phyloP scores from a whole-genome alignment of 2,888 invertebrate species.

The Pollenia labialis region DNA sequence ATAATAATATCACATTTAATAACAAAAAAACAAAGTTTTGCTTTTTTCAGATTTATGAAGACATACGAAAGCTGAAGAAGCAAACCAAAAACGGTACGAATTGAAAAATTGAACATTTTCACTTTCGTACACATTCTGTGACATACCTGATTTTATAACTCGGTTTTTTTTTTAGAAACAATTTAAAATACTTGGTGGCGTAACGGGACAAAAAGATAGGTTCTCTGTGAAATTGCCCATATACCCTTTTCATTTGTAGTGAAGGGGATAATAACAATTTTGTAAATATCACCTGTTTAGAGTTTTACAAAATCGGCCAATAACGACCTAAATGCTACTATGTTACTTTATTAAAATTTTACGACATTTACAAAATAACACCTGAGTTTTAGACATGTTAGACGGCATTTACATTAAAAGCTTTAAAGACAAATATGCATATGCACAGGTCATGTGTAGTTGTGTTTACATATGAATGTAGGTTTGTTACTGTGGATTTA shows the following conservation, averaged over 20 bases:
- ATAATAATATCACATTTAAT: too few species aligned
- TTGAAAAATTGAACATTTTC: too few species aligned
- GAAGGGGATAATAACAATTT: too few species aligned
- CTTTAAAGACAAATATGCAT: not conserved
- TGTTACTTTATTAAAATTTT: not conserved
- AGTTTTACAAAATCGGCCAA: not conserved
- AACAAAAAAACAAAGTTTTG: too few species aligned
- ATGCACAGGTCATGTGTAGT: not conserved
- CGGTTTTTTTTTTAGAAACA: not conserved
- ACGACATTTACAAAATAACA: conserved; percentile 33
- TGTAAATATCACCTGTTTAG: not conserved
- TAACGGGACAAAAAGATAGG: too few species aligned
- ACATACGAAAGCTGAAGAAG: too few species aligned
- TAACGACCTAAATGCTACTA: not conserved
- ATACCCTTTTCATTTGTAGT: too few species aligned
- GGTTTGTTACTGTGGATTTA: not conserved
- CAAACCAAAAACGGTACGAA: too few species aligned
- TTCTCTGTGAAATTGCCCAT: too few species aligned
- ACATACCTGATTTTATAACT: rapidly evolving
- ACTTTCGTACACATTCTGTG: too few species aligned
- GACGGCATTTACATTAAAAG: not conserved
- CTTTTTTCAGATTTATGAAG: too few species aligned
- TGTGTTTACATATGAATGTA: not conserved
- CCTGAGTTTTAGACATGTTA: conserved; percentile 27
- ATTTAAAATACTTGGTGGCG: too few species aligned